Base-by-base conservation (phyloP, 2,888 invertebrate genomes). In the Thysanoteuthis rhombus region DNA sequence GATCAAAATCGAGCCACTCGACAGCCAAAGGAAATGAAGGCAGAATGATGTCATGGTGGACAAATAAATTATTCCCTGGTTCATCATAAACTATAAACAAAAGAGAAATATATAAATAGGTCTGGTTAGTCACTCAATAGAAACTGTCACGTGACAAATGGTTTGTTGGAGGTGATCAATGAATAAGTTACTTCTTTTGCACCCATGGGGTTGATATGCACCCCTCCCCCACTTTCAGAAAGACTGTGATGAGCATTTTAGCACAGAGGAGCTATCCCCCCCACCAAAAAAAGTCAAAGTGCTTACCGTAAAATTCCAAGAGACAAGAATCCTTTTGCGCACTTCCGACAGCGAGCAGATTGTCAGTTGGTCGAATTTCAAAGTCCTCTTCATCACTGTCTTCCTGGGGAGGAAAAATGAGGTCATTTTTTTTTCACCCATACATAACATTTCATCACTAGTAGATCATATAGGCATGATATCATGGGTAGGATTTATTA, bases 1-100 rank as follows among this genome's bases (percentile, higher is more conserved):
- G 98, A 97, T 99, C 99, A 96, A 98, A 98, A 97, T 98, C 98
- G 94, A 99, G 97, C 98, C 99, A 99, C 97, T 99, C 99, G 93
- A 99, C 94, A 96, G 99, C 98, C 28, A 99, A 97, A 0, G 99
- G 99, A 97, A 98, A 98, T 95, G 98, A 98, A 0, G 99, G 98
- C 94, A 99, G 97, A 40, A 99, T 97, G 94, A 99, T 98, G 97
- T 99, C 99, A 97, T 99, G 99, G 97, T 99, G 99, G 5, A 99
- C 98, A 96, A 99, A 99, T 94, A 99, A 98, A 0, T 99, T 98
- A 90, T 98, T 98, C 96, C 98, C 98, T 91, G 98, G 98, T 97
- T 98, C 98, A 97, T 99, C 99, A 97, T 98, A 99, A 93, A 99
- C 98, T 98, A 97, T 47, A 94, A 75, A n/a, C 36, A 36, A 75